A percentile compares a stretch with the other conserved stretches of the same genome.
Conservation (phyloP, 2,797 vertebrate genomes). For the Neomorphus geoffroyi region DNA sequence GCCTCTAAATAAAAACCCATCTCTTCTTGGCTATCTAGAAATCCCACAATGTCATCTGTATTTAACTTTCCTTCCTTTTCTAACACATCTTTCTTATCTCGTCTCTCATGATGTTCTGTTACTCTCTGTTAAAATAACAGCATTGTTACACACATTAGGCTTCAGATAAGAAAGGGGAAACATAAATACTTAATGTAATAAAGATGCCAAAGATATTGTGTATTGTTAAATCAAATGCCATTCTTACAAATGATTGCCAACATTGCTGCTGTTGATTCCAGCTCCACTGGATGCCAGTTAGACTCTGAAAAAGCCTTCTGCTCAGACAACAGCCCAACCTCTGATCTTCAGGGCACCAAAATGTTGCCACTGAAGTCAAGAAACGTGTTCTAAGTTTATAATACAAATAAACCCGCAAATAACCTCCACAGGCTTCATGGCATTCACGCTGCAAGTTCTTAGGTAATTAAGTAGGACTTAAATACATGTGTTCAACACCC, state of each 20-base stretch:
- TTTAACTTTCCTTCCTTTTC: background rate
- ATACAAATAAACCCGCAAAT: background rate
- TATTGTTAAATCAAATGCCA: background rate
- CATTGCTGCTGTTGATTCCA: background rate
- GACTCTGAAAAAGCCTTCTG: background rate
- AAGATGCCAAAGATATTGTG: background rate
- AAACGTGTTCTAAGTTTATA: background rate
- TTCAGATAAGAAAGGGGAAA: background rate
- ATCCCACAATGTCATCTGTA: background rate
- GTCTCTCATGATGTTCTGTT: background rate
- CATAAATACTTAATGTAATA: background rate
- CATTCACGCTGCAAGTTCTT: background rate
- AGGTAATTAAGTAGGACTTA: background rate
- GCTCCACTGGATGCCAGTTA: background rate
- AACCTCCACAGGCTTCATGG: background rate
- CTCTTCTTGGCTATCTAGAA: background rate
- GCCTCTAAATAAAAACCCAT: background rate
- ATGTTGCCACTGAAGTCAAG: background rate
- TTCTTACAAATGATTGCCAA: background rate
- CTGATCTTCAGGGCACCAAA: background rate
- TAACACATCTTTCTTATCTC: background rate
- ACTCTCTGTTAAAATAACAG: background rate
- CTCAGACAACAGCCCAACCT: background rate
- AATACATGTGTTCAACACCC: background rate
- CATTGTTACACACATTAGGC: background rate